phyloP scores from a whole-genome alignment of 2,797 vertebrate species.

The Ciconia nigra region DNA sequence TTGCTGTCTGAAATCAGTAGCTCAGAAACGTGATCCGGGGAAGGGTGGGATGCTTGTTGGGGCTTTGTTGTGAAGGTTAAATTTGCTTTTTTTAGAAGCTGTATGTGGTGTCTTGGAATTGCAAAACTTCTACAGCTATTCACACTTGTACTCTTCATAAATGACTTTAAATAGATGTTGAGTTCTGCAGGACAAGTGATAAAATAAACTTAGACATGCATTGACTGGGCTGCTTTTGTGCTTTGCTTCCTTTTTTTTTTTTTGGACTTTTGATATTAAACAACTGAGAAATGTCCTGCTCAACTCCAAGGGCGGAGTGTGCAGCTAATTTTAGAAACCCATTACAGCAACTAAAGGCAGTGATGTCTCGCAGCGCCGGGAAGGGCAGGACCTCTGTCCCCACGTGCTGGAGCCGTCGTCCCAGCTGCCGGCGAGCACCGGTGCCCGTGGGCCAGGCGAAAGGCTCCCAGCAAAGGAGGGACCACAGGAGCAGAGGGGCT shows the following conservation, averaged over 20 bases:
- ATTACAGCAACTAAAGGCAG: not conserved
- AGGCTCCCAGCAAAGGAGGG: not conserved
- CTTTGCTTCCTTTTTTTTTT: not conserved
- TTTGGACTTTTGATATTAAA: not conserved
- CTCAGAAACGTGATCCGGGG: not conserved
- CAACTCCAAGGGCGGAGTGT: not conserved
- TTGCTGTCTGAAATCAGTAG: not conserved
- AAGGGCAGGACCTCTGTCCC: conserved; percentile 26
- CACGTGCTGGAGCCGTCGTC: not conserved
- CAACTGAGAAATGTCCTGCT: conserved; percentile 20
- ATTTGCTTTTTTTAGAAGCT: conserved; percentile 42
- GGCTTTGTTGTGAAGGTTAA: conserved; percentile 30
- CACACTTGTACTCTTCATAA: conserved; percentile 39
- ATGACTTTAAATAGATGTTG: conserved; percentile 34
- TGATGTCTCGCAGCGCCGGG: not conserved
- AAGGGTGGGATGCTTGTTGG: conserved; percentile 7
- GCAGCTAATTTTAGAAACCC: conserved; percentile 44
- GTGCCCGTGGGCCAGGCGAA: not conserved
- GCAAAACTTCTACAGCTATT: conserved; percentile 44
- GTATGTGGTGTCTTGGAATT: conserved; percentile 29
- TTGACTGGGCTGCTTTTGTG: conserved; percentile 7
- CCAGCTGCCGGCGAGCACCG: not conserved
- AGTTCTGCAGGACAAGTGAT: conserved; percentile 17
- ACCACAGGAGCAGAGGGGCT: not conserved
- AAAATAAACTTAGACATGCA: conserved; percentile 55